Evolutionary conservation across 2,888 invertebrate species (phyloP).

Genomic region (Pterostichus niger): DNA sequence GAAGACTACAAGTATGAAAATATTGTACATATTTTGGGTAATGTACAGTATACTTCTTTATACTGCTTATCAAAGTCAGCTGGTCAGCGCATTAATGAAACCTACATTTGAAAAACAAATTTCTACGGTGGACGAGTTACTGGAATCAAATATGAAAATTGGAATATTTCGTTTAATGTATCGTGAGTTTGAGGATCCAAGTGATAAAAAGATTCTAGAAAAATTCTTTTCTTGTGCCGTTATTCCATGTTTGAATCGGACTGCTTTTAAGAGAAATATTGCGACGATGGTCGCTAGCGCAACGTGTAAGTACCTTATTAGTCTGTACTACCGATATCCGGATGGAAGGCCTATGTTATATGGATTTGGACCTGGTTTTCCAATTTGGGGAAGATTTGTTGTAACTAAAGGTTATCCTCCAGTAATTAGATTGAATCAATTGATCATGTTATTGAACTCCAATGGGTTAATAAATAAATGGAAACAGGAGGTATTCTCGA

Average conservation of each 20-base stretch:
- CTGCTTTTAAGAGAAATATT: constrained; percentile 39
- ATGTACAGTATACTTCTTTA: constrained; percentile 41
- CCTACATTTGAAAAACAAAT: constrained; percentile 63
- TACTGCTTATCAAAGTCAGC: constrained; percentile 46
- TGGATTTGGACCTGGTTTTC: not conserved
- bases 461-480: constrained; percentile 17
- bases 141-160: constrained; percentile 32
- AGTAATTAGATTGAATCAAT: not conserved
- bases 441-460: not conserved
- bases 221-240: not conserved
- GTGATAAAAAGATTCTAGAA: no score
- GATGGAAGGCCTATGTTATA: constrained; percentile 32
- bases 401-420: not conserved
- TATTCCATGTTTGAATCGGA: constrained; percentile 14
- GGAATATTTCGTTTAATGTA: not conserved
- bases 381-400: not conserved
- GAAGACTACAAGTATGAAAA: not conserved
- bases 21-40: constrained; percentile 47
- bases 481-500: not conserved
- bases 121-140: constrained; percentile 38
- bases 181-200: no score
- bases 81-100: constrained; percentile 57
- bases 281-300: not conserved
- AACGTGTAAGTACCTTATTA: not conserved
- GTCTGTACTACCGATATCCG: not conserved